phyloP scores from a whole-genome alignment of 2,113 vertebrate genomes.

The Probosciger aterrimus region DNA sequence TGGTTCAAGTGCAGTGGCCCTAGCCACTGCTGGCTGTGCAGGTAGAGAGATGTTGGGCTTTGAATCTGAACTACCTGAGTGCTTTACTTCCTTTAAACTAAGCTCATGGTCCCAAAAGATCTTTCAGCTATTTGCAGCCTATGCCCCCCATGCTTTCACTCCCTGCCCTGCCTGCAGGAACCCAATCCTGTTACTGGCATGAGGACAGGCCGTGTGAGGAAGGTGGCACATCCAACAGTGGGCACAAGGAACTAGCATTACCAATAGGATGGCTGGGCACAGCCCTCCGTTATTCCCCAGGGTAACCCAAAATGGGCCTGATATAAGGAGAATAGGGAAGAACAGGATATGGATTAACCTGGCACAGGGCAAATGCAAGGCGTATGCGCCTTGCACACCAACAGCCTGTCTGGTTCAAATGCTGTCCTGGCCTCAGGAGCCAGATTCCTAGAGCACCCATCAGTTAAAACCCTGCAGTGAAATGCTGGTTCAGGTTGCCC shows the following conservation, averaged over 20 bases:
- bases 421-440: neutral
- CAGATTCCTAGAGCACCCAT: neutral
- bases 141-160: neutral
- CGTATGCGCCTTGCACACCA: neutral
- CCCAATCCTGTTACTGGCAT: no score
- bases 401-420: neutral
- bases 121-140: neutral
- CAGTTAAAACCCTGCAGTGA: neutral
- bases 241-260: neutral
- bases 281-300: neutral
- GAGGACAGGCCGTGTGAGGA: neutral
- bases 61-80: neutral
- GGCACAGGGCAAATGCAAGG: neutral
- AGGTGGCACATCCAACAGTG: neutral
- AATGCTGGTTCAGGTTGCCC: neutral
- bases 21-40: rapidly evolving
- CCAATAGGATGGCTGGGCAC: neutral
- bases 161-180: neutral
- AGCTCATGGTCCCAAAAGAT: neutral
- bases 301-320: neutral
- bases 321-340: neutral
- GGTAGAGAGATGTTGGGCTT: neutral
- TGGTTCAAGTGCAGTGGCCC: neutral
- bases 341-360: neutral
- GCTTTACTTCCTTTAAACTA: neutral